Percentiles rank a stretch among this genome's conserved stretches.
Evolutionary conservation across 2,797 vertebrate genomes (phyloP).

Genomic region (Apogon talboti): DNA sequence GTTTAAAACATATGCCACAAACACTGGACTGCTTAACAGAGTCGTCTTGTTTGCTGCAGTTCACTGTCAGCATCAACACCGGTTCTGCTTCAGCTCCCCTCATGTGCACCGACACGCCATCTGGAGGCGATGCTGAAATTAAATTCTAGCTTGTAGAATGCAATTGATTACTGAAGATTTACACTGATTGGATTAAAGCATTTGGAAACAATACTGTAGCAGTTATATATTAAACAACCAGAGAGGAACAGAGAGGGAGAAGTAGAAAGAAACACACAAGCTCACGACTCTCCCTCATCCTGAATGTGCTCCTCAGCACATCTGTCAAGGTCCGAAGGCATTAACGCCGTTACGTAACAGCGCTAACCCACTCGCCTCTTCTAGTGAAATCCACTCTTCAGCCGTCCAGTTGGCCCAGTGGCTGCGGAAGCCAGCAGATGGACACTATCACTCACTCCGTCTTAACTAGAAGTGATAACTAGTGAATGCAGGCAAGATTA

Average conservation of each 20-base stretch:
- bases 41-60: slow-evolving; percentile 27
- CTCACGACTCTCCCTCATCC: slow-evolving; percentile 3
- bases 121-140: slow-evolving; percentile 44
- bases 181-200: slow-evolving; percentile 4
- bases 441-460: slow-evolving; percentile 40
- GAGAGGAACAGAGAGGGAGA: neutral
- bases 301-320: slow-evolving; percentile 50
- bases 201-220: neutral
- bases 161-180: slow-evolving; percentile 26
- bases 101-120: slow-evolving; percentile 55
- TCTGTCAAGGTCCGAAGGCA: slow-evolving; percentile 62
- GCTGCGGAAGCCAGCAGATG: slow-evolving; percentile 59
- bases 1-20: neutral
- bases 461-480: slow-evolving; percentile 53
- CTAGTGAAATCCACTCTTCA: slow-evolving; percentile 15
- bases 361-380: slow-evolving; percentile 1
- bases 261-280: slow-evolving; percentile 11
- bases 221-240: neutral
- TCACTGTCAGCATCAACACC: slow-evolving; percentile 15
- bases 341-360: slow-evolving; percentile 64
- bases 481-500: slow-evolving; percentile 27
- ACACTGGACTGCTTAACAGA: slow-evolving; percentile 10
- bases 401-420: slow-evolving; percentile 57
- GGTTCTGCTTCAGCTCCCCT: slow-evolving; percentile 29
- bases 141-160: neutral